Conservation (phyloP, 2,888 invertebrate genomes). For the Tiliacea aurago region DNA sequence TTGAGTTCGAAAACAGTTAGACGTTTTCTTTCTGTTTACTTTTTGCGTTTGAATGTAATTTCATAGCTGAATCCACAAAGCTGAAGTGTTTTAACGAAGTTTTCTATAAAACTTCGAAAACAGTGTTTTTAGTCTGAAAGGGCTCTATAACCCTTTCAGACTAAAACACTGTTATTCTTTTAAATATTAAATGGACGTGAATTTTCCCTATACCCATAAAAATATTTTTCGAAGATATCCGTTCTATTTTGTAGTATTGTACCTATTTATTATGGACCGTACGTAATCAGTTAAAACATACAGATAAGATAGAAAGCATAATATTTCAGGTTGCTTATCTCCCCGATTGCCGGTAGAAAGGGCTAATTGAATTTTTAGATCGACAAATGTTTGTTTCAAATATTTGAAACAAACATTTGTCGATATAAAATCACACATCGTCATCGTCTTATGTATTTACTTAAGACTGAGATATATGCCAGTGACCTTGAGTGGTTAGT, state of each 20-base stretch:
- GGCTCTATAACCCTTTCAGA: background rate
- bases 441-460: no score
- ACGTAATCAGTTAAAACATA: conserved; percentile 21
- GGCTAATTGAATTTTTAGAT: conserved; percentile 12
- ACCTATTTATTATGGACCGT: background rate
- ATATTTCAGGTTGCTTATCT: conserved; percentile 27
- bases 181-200: background rate
- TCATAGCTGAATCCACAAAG: conserved; percentile 7
- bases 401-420: no score
- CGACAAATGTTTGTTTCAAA: conserved; percentile 14
- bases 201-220: background rate
- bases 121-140: no score
- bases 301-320: conserved; percentile 42
- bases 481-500: no score
- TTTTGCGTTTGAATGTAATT: conserved; percentile 26
- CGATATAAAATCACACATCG: no score
- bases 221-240: background rate
- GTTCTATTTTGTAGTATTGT: conserved; percentile 16
- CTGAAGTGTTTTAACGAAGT: conserved; percentile 7
- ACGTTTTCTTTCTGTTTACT: conserved; percentile 25
- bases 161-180: background rate
- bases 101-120: no score
- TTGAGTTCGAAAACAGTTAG: conserved; percentile 13
- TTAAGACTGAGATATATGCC: no score
- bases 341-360: conserved; percentile 9